phyloP scores from a whole-genome alignment of 2,113 vertebrate species.

The Mesitornis unicolor region DNA sequence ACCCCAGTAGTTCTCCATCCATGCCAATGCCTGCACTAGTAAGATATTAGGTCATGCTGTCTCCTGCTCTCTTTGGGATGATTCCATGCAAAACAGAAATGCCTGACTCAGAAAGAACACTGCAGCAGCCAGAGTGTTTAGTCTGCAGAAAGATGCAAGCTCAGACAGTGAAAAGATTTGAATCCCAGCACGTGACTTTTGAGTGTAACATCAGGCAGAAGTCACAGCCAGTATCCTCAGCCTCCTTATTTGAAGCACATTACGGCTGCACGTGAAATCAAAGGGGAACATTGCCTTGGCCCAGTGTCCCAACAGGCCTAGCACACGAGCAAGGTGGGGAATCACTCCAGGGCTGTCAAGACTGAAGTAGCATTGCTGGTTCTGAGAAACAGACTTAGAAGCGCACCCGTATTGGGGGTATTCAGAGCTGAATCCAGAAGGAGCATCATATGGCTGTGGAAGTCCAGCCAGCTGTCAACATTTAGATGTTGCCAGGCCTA shows the following conservation, averaged over 20 bases:
- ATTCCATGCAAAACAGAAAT: neutral
- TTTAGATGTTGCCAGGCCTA: neutral
- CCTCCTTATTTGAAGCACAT: neutral
- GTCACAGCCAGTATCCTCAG: neutral
- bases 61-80: neutral
- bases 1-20: neutral
- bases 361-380: neutral
- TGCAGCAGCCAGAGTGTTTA: neutral
- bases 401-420: accelerated
- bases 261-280: neutral
- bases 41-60: neutral
- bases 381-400: neutral
- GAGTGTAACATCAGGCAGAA: neutral
- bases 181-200: neutral
- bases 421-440: neutral
- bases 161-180: neutral
- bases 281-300: accelerated
- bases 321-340: accelerated
- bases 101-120: neutral
- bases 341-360: neutral
- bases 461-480: neutral
- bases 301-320: neutral
- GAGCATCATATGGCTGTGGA: neutral
- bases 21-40: neutral
- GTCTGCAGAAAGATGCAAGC: neutral